Percentiles rank a stretch among this genome's conserved stretches.
Conservation (phyloP, 1,140 invertebrate genomes). For the Coptotermes formosanus region DNA sequence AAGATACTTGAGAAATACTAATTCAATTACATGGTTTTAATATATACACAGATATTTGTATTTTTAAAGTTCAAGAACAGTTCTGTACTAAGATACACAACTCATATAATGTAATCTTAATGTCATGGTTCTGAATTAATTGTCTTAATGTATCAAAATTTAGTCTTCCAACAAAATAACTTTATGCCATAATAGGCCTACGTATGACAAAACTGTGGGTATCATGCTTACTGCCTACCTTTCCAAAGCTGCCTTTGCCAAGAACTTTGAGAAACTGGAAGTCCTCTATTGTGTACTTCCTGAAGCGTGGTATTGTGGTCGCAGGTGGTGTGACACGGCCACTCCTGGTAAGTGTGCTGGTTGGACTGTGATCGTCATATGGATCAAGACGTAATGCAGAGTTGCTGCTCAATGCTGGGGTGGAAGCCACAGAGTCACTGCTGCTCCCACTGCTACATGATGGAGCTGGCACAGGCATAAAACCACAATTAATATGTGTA, state of each 20-base stretch:
- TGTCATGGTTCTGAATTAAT: too few species aligned
- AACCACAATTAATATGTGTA: too few species aligned
- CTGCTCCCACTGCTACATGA: neutral
- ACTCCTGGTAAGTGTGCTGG: constrained; percentile 44
- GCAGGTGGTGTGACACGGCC: constrained; percentile 79
- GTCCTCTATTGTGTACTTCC: constrained; percentile 85
- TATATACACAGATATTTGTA: too few species aligned
- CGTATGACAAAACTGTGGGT: too few species aligned
- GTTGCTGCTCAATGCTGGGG: constrained; percentile 3
- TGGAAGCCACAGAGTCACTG: neutral
- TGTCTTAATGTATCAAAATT: too few species aligned
- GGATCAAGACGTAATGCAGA: constrained; percentile 11
- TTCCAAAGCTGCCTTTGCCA: constrained; percentile 96
- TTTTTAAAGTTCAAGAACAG: too few species aligned
- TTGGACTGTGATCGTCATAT: neutral
- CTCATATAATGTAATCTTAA: too few species aligned
- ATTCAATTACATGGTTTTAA: too few species aligned
- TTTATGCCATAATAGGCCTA: too few species aligned
- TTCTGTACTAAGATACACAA: too few species aligned
- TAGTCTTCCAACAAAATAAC: too few species aligned
- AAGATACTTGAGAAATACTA: too few species aligned
- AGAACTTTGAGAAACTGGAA: constrained; percentile 94
- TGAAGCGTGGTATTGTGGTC: constrained; percentile 80
- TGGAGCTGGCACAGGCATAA: neutral
- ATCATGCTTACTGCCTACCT: constrained; percentile 57